These are phyloP conservation scores for Petrolisthes manimaculis DNA, from an alignment of 2,888 invertebrate species.

Conservation along the genomic window DNA sequence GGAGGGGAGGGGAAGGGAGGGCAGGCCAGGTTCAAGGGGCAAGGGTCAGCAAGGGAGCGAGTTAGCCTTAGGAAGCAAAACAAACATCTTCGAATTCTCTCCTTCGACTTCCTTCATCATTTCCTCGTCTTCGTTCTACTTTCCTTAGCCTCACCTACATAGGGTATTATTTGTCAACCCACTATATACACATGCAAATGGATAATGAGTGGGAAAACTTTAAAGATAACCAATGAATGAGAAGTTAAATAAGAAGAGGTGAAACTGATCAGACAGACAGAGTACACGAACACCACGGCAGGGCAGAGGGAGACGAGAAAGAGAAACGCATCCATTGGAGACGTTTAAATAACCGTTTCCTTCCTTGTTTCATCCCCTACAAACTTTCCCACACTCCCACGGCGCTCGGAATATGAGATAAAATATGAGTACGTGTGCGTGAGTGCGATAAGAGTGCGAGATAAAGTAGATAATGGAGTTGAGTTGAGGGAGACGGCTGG, in stretches of 20 bases:
- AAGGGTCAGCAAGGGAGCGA: conserved; percentile 12
- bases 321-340: not conserved
- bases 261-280: not conserved
- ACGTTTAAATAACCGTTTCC: not conserved
- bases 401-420: not conserved
- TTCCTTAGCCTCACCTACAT: not conserved
- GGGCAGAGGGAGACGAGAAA: not conserved
- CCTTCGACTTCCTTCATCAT: conserved; percentile 3
- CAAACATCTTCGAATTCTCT: not conserved
- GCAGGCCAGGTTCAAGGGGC: not conserved
- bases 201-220: no score
- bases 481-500: not conserved
- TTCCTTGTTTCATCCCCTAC: not conserved
- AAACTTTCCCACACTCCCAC: not conserved
- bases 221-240: no score
- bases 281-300: not conserved
- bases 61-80: not conserved
- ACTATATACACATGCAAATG: no score
- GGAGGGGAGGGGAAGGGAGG: not conserved
- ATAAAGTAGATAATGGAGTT: not conserved
- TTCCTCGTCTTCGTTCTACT: not conserved
- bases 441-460: conserved; percentile 4
- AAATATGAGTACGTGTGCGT: not conserved
- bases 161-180: no score
- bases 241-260: no score